These are phyloP conservation scores for Rafetus swinhoei DNA, from an alignment of 2,113 vertebrate species.

Conservation along the genomic window DNA sequence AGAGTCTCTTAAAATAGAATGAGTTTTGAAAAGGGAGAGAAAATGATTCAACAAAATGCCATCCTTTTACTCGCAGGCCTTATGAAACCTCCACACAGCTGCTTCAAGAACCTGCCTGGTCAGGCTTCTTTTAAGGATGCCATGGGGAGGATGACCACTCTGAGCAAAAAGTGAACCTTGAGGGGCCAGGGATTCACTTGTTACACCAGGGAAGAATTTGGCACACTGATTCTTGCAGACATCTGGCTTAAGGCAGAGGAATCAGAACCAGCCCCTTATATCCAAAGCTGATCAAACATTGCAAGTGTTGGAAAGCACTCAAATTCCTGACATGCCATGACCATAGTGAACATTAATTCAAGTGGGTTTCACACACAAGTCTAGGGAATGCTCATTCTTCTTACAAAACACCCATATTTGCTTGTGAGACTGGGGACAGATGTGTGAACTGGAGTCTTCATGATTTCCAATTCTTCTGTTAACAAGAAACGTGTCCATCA, in stretches of 20 bases:
- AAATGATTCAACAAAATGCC: slow-evolving; percentile 20
- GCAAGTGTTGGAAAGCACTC: neutral
- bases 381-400: neutral
- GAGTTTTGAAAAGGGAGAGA: neutral
- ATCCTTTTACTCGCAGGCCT: neutral
- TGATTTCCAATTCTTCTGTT: neutral
- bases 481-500: neutral
- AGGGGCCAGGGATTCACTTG: neutral
- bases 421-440: neutral
- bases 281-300: neutral
- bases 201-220: neutral
- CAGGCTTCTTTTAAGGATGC: neutral
- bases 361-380: neutral
- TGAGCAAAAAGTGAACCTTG: neutral
- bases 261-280: neutral
- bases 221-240: slow-evolving; percentile 16
- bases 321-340: neutral
- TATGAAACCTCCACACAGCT: neutral
- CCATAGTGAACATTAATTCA: neutral
- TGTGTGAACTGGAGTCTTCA: neutral
- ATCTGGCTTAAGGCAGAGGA: neutral
- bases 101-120: neutral
- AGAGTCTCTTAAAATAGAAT: neutral
- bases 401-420: neutral
- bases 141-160: neutral